These are phyloP conservation scores for Machaerirhynchus nigripectus DNA, from an alignment of 2,113 vertebrate genomes.

Conservation along the genomic window DNA sequence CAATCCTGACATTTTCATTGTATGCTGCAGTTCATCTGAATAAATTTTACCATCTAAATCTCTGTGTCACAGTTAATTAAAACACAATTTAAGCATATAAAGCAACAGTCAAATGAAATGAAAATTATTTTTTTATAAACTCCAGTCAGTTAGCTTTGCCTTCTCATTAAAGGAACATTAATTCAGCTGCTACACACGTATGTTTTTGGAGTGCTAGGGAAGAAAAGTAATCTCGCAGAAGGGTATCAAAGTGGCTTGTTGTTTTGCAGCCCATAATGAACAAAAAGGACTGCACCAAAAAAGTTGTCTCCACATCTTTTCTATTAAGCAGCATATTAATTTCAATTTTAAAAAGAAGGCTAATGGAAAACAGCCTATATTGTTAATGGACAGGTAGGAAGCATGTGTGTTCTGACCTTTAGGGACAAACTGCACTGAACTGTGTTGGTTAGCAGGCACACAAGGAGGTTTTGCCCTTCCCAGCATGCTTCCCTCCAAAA, in stretches of 20 bases:
- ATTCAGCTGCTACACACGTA: background rate
- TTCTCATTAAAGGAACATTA: constrained; percentile 55
- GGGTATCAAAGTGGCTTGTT: background rate
- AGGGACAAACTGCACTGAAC: background rate
- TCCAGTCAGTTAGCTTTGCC: constrained; percentile 19
- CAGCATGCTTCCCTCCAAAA: background rate
- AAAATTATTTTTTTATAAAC: constrained; percentile 53
- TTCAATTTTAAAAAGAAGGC: background rate
- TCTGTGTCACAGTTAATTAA: constrained; percentile 54
- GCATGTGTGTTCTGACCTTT: background rate
- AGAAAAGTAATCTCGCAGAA: constrained; percentile 45
- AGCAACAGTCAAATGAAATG: constrained; percentile 28
- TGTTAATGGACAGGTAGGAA: background rate
- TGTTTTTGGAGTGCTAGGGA: constrained; percentile 8
- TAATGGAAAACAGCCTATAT: background rate
- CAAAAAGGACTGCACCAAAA: background rate
- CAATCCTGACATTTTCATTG: background rate
- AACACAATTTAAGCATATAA: constrained; percentile 8
- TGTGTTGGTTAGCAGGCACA: background rate
- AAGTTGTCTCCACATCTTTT: background rate
- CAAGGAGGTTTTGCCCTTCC: background rate
- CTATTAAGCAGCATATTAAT: background rate
- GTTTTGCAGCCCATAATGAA: background rate
- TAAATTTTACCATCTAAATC: constrained; percentile 23
- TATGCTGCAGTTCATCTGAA: constrained; percentile 1